These are phyloP conservation scores for Lithobates pipiens DNA, from an alignment of 2,797 vertebrate genomes.

Conservation along the genomic window DNA sequence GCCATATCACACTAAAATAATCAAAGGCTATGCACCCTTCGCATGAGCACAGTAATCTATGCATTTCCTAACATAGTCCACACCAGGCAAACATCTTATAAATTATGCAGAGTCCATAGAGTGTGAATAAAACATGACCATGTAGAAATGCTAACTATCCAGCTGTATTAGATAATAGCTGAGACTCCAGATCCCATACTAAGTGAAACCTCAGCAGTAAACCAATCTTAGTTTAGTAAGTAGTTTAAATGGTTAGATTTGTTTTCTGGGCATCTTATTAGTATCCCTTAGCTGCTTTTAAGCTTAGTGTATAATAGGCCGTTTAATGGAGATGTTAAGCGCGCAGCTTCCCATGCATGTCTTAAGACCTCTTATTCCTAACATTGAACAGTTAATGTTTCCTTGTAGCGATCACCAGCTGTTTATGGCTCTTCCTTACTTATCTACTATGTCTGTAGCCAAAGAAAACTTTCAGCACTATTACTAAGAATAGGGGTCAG, in stretches of 20 bases:
- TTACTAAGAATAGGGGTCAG: background rate
- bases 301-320: slow-evolving; percentile 41
- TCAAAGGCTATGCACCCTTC: background rate
- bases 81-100: background rate
- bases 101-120: background rate
- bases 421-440: slow-evolving; percentile 10
- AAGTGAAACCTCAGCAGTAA: slow-evolving; percentile 22
- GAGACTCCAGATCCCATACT: background rate
- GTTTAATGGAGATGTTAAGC: slow-evolving; percentile 37
- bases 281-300: slow-evolving; percentile 45
- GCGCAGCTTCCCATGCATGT: slow-evolving; percentile 44
- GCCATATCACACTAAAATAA: background rate
- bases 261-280: slow-evolving; percentile 46
- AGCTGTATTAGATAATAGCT: slow-evolving; percentile 1
- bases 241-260: slow-evolving; percentile 42
- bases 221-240: slow-evolving; percentile 12
- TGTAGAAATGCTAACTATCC: background rate
- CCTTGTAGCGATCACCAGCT: slow-evolving; percentile 29
- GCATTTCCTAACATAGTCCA: background rate
- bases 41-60: background rate
- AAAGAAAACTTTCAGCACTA: background rate
- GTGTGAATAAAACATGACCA: slow-evolving; percentile 4
- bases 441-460: background rate
- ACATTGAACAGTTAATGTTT: slow-evolving; percentile 24
- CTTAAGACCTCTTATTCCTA: slow-evolving; percentile 39